phyloP scores from a whole-genome alignment of 2,113 vertebrate genomes.

The Peromyscus maniculatus region DNA sequence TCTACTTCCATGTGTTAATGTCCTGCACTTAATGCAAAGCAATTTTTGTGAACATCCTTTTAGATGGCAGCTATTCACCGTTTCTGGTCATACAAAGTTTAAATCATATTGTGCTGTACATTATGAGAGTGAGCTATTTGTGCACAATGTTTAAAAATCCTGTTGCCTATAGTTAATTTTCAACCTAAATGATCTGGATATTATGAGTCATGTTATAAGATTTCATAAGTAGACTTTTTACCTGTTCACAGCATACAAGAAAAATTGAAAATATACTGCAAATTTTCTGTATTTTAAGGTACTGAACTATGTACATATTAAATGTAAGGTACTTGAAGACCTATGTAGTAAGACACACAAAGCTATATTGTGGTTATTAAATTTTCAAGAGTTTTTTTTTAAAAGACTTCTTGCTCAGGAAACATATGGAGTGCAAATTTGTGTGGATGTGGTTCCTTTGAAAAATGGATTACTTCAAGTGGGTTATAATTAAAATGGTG shows the following conservation, averaged over 20 bases:
- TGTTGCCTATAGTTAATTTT: not conserved
- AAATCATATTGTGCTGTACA: not conserved
- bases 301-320: not conserved
- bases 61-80: not conserved
- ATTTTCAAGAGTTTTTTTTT: not conserved
- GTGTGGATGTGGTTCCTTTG: slow-evolving; percentile 12
- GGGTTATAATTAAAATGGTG: not conserved
- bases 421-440: not conserved
- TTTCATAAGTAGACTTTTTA: slow-evolving; percentile 11
- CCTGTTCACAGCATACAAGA: not conserved
- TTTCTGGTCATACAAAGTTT: not conserved
- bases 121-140: not conserved
- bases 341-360: not conserved
- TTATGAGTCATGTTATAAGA: not conserved
- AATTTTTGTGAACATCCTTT: not conserved
- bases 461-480: slow-evolving; percentile 8
- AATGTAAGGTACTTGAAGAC: not conserved
- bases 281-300: not conserved
- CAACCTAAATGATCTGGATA: not conserved
- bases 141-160: not conserved
- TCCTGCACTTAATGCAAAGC: not conserved
- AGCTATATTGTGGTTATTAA: not conserved
- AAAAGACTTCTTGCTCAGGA: not conserved
- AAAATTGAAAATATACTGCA: not conserved
- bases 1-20: not conserved